Base-by-base conservation (phyloP, 2,888 invertebrate species). In the Halictus quadricinctus region DNA sequence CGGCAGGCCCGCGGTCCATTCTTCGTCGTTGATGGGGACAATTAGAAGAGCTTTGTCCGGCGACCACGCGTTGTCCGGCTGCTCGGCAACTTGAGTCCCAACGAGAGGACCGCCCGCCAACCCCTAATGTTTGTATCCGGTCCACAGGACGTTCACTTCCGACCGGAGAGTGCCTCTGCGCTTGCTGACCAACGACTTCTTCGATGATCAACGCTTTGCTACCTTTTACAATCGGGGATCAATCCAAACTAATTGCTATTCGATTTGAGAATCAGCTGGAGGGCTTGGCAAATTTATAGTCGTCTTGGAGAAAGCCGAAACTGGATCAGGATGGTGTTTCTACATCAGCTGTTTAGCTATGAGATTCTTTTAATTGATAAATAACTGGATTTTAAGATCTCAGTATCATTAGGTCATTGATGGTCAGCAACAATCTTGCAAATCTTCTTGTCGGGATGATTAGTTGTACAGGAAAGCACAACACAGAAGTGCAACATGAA, bases 51-150 rank as follows among this genome's bases (percentile, higher is more conserved):
- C 93, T 93, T 93, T 93, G 93, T 93, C 92, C 91, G 88, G 86
- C 86, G 89, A 91, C 90, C 91, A 88, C 89, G 90, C 90, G 92
- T 91, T 92, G 91, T 92, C 92, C 91, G 92, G 91, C 89, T 90
- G 89, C 76, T 84, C 88, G 90, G 88, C 90, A 91, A 93, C 92
- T 92, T 90, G 90, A 93, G 91, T 90, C 88, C 88, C 90, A 89
- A 87, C 86, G 90, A 90, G 89, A 87, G 90, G 93, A 93, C 93
- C 93, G 87, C 93, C 94, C 92, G 93, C 90, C 91, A 93, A 92
- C 91, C 92, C 90, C 90, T 93, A 91, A 94, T 93, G 90, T 91
- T 93, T 92, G 89, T 93, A 93, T 93, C 93, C 93, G 93, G 92
- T 92, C 90, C 85, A 80, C 87, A 87, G 91, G 90, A 90, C 88